Conservation (phyloP, 1,140 invertebrate species). For the Lethocerus indicus region DNA sequence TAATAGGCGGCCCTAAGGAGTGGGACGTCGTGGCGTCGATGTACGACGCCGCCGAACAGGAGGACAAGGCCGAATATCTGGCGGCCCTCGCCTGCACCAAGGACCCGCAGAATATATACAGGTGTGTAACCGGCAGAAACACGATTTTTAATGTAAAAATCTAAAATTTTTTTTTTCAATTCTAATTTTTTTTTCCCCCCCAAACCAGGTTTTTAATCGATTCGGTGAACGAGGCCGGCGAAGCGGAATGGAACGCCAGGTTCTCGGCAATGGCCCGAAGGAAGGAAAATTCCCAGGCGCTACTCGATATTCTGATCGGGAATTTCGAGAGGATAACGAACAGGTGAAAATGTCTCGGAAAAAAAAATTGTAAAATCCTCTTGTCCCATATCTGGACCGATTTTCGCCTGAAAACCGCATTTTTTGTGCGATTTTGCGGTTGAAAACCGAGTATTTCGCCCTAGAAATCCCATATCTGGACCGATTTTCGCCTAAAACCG, state of each 20-base stretch:
- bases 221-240: not conserved
- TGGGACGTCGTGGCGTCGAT: not conserved
- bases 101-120: not conserved
- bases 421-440: no score
- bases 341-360: no score
- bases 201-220: not conserved
- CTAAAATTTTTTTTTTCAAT: not conserved
- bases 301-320: not conserved
- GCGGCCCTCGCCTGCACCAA: slow-evolving; percentile 4
- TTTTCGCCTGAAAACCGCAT: no score
- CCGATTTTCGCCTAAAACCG: no score
- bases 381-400: no score
- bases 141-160: not conserved
- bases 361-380: no score
- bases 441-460: no score
- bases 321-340: not conserved
- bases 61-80: not conserved
- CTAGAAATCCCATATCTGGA: no score
- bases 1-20: not conserved
- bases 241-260: not conserved
- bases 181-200: not conserved
- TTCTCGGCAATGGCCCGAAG: not conserved
- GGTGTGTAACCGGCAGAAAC: slow-evolving; percentile 5
- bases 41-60: not conserved
- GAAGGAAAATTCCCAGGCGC: not conserved